Evolutionary conservation across 2,113 vertebrate genomes (phyloP).

Genomic region (Macquaria ambigua): DNA sequence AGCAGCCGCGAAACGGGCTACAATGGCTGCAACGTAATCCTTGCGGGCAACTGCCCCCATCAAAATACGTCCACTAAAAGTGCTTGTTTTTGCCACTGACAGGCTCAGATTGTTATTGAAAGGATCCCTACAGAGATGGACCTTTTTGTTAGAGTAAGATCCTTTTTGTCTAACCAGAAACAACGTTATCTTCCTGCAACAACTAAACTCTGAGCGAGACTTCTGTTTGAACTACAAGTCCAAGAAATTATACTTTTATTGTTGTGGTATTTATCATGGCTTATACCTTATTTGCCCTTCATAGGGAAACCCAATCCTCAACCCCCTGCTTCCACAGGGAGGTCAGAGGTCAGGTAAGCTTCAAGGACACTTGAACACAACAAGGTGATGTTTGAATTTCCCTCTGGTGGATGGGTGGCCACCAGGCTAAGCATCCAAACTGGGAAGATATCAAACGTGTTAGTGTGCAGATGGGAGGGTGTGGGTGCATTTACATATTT

Average conservation of each 20-base stretch:
- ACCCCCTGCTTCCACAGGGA: background rate
- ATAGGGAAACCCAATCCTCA: background rate
- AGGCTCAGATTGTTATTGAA: no score
- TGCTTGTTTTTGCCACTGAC: no score
- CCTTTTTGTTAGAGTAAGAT: no score
- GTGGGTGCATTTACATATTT: background rate
- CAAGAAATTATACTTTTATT: background rate
- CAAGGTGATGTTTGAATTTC: background rate
- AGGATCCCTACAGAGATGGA: no score
- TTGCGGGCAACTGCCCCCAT: no score
- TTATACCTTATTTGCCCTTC: slow-evolving; percentile 20
- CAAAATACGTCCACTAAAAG: no score
- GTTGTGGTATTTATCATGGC: background rate
- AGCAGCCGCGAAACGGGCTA: no score
- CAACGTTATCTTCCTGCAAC: no score
- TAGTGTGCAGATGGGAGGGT: background rate
- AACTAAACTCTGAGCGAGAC: no score
- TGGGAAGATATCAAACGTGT: no score
- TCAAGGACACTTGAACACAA: background rate
- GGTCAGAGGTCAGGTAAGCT: slow-evolving; percentile 45
- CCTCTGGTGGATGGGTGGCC: background rate
- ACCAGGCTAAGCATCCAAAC: background rate
- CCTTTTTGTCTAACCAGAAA: no score
- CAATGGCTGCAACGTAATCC: no score
- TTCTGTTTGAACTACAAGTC: background rate